Conservation (phyloP, 2,888 invertebrate genomes). For the Selenia dentaria region DNA sequence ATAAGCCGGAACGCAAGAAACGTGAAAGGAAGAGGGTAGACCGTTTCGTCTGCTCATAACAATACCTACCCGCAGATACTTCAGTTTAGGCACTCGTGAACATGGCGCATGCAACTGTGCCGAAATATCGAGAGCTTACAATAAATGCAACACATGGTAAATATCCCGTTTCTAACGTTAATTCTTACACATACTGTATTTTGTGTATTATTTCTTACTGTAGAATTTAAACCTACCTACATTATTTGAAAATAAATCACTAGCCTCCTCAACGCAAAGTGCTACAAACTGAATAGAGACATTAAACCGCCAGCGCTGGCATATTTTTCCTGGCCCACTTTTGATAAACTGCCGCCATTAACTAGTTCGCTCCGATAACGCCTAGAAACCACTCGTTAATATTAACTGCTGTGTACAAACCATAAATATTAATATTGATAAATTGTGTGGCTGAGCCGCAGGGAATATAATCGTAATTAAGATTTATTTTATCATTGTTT, state of each 20-base stretch:
- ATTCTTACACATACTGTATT: no score
- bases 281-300: constrained; percentile 18
- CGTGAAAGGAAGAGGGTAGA: no score
- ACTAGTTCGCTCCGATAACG: constrained; percentile 42
- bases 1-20: no score
- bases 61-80: no score
- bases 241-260: not conserved
- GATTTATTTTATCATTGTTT: constrained; percentile 21
- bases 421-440: constrained; percentile 29
- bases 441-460: constrained; percentile 20
- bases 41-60: no score
- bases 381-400: constrained; percentile 40
- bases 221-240: no score
- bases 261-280: not conserved
- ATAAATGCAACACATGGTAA: no score
- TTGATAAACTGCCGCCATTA: constrained; percentile 44
- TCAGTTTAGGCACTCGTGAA: no score
- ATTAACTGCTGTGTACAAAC: constrained; percentile 37
- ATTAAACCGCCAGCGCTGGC: constrained; percentile 21
- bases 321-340: constrained; percentile 56
- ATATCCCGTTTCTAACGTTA: no score
- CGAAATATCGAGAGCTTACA: no score
- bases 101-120: no score
- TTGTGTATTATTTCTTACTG: no score
- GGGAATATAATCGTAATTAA: constrained; percentile 21